These are phyloP conservation scores for Kuschelorhynchus macadamiae DNA, from an alignment of 2,888 invertebrate species.

Conservation along the genomic window DNA sequence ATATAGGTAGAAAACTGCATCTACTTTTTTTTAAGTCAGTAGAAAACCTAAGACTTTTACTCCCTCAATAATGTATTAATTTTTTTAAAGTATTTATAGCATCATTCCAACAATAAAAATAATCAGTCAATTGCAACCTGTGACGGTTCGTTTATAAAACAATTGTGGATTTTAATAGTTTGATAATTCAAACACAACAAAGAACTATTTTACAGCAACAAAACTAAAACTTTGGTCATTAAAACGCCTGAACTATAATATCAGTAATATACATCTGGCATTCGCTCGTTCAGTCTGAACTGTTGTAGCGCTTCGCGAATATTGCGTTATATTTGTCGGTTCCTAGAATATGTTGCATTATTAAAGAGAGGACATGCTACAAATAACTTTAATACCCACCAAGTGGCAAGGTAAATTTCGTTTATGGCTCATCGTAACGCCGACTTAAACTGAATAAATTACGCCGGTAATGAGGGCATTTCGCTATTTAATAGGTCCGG, in stretches of 20 bases:
- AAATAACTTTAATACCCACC: conserved; percentile 35
- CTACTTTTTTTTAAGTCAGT: too few species aligned
- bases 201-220: conserved; percentile 17
- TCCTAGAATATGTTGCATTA: conserved; percentile 26
- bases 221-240: conserved; percentile 35
- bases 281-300: conserved; percentile 27
- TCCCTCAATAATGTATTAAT: too few species aligned
- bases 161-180: conserved; percentile 8
- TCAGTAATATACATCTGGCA: conserved; percentile 33
- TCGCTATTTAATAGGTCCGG: too few species aligned
- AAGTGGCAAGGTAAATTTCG: conserved; percentile 36
- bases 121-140: too few species aligned
- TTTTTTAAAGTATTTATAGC: too few species aligned
- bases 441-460: conserved; percentile 11
- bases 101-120: too few species aligned
- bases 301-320: conserved; percentile 24
- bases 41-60: too few species aligned
- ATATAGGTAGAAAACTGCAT: too few species aligned
- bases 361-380: conserved; percentile 31
- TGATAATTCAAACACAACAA: conserved; percentile 12
- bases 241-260: conserved; percentile 28
- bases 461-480: too few species aligned
- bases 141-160: too few species aligned
- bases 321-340: conserved; percentile 32
- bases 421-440: conserved; percentile 13